Evolutionary conservation across 1,140 invertebrate genomes (phyloP).

Genomic region (Cydia splendana): DNA sequence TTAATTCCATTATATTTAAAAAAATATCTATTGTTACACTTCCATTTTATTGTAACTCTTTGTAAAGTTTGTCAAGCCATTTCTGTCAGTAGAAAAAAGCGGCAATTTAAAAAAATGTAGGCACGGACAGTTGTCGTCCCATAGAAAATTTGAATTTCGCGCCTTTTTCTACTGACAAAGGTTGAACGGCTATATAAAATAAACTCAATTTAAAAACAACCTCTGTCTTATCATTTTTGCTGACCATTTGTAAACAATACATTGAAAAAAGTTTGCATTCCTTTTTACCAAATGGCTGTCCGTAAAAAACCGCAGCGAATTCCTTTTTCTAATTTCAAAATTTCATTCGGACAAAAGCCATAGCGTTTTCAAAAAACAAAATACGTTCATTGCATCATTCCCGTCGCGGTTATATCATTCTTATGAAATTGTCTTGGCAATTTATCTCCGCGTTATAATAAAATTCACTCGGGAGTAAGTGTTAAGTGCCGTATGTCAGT

Average conservation of each 20-base stretch:
- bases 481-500: conserved; percentile 31
- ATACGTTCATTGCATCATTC: conserved; percentile 11
- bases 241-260: not conserved
- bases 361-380: conserved; percentile 13
- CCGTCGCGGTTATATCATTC: not conserved
- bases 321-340: conserved; percentile 28
- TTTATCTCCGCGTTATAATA: not conserved
- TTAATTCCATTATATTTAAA: no score
- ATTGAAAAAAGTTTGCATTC: not conserved
- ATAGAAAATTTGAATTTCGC: no score
- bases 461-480: not conserved
- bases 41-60: no score
- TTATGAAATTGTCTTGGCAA: conserved; percentile 2
- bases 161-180: no score
- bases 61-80: no score
- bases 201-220: no score
- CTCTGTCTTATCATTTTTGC: no score
- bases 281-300: not conserved
- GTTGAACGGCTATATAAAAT: no score
- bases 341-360: conserved; percentile 10
- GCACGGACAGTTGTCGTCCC: no score
- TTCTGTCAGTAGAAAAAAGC: no score
- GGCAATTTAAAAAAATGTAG: no score
- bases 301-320: conserved; percentile 15
- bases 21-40: no score